Percentiles rank a stretch among this genome's conserved stretches.
Evolutionary conservation across 2,113 vertebrate species (phyloP).

Genomic region (Lepus europaeus): DNA sequence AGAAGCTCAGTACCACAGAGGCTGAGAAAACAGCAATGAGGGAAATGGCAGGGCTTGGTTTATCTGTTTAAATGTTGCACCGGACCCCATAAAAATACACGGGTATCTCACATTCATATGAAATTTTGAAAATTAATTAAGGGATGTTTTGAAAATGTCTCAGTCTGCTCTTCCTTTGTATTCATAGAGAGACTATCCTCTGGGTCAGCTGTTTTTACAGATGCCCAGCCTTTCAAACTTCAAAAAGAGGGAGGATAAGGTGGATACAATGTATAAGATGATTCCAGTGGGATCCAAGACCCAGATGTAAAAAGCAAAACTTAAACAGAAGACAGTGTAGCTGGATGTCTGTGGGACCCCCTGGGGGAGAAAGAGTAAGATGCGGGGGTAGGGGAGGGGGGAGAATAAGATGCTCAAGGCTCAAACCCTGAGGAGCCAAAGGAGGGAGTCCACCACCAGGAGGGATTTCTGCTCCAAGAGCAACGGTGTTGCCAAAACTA

Average conservation of each 20-base stretch:
- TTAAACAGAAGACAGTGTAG: neutral
- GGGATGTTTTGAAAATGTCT: too few species aligned
- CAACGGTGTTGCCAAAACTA: neutral
- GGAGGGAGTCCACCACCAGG: neutral
- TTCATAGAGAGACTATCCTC: neutral
- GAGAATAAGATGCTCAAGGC: neutral
- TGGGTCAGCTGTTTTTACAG: neutral
- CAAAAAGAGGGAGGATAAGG: neutral
- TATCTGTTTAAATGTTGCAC: too few species aligned
- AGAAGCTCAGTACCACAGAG: neutral
- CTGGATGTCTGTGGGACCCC: too few species aligned
- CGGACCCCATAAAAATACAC: too few species aligned
- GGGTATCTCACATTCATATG: too few species aligned
- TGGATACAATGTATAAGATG: neutral
- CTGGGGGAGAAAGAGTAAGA: neutral
- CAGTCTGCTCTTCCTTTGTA: neutral
- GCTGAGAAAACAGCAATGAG: too few species aligned
- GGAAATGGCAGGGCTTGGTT: too few species aligned
- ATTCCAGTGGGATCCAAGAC: neutral
- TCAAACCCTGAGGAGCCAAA: neutral
- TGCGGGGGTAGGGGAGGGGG: too few species aligned
- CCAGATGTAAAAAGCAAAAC: neutral
- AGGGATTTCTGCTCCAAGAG: neutral
- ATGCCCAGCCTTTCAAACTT: neutral
- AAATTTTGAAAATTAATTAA: too few species aligned